Base-by-base conservation (phyloP, 2,113 vertebrate species). In the Cervus canadensis region DNA sequence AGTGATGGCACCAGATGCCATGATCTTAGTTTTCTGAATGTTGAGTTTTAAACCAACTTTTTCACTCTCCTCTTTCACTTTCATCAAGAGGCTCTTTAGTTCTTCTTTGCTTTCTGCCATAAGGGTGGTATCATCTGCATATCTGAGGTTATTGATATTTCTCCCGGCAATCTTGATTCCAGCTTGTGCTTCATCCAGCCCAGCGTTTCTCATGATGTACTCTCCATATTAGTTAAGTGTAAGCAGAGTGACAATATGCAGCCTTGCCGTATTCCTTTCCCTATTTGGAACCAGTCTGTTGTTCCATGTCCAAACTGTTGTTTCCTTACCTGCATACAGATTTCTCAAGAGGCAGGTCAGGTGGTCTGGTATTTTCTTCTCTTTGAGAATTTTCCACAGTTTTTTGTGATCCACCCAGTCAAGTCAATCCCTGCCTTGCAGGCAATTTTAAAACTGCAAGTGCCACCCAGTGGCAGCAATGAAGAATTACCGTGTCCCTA, bases 101-200 rank as follows among this genome's bases (percentile, higher is more conserved):
- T 67, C n/a, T 5, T 36, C 17, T 71, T 71, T 5, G 8, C n/a
- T 71, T 71, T 71, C n/a, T 71, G 64, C 64, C 17, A 1, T 71
- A 36, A 36, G 64, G n/a, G 64, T 71, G 64, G n/a, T 71, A 9
- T 71, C 64, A 71, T 71, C 64, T 71, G 64, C 64, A 71, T 71
- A 36, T 71, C n/a, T 36, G 9, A 71, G 64, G 17, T 71, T 71
- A 71, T 71, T 71, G n/a, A 36, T 36, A 71, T 71, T 71, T 71
- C n/a, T 71, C 2, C n/a, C 0, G 0, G n/a, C 64, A 71, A 71
- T 71, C 64, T 71, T n/a, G 64, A 71, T 71, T 71, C n/a, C n/a
- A 36, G 17, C 9, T 71, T 71, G 64, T 71, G n/a, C n/a, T 36
- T 71, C 64, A 5, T 21, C 64, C 2, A 71, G 17, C 17, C 64